Percentiles rank a stretch among this genome's conserved stretches.
Evolutionary conservation across 2,113 vertebrate genomes (phyloP).

Genomic region (Smithornis capensis): DNA sequence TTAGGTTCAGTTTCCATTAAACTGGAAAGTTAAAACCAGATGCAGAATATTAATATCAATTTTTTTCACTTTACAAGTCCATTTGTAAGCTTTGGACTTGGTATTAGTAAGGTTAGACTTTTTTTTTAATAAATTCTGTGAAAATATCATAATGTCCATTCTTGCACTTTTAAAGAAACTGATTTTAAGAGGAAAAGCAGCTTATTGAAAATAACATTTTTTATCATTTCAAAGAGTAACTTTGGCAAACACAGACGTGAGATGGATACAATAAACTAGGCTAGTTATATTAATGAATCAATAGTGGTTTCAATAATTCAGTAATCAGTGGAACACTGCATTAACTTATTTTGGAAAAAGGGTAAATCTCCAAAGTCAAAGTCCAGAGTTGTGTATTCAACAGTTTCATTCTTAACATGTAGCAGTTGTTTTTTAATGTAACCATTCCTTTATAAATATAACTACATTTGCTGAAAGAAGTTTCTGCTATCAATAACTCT

Average conservation of each 20-base stretch:
- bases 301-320: not conserved
- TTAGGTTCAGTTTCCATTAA: not conserved
- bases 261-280: not conserved
- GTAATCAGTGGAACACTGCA: not conserved
- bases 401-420: not conserved
- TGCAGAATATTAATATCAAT: not conserved
- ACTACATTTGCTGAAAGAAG: not conserved
- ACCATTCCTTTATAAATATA: not conserved
- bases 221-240: not conserved
- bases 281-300: not conserved
- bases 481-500: not conserved
- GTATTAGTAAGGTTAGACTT: not conserved
- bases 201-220: not conserved
- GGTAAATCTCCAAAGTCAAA: not conserved
- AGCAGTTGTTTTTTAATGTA: not conserved
- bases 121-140: not conserved
- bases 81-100: not conserved
- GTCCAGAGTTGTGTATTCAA: not conserved
- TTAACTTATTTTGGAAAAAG: not conserved
- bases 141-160: not conserved
- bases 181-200: not conserved
- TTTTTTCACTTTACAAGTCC: not conserved
- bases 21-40: not conserved
- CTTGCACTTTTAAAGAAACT: not conserved
- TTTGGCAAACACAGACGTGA: not conserved